Evolutionary conservation across 2,113 vertebrate genomes (phyloP).

Genomic region (Rynchops niger): DNA sequence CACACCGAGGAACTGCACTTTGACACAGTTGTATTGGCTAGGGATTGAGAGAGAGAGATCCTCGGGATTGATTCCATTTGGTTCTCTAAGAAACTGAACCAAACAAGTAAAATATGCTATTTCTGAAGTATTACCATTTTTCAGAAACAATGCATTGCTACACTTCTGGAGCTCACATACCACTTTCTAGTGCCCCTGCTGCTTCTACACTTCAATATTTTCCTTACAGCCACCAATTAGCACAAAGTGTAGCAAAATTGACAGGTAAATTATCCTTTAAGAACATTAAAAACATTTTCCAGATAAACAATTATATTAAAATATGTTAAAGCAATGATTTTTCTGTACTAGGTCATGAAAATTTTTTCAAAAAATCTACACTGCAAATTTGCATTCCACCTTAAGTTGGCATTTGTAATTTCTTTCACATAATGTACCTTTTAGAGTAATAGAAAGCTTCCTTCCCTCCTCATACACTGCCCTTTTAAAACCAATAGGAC

Average conservation of each 20-base stretch:
- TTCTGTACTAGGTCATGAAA: constrained; percentile 48
- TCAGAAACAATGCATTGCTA: not conserved
- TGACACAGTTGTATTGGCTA: not conserved
- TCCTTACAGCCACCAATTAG: constrained; percentile 73
- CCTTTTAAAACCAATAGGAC: not conserved
- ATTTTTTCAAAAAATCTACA: constrained; percentile 48
- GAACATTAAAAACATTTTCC: constrained; percentile 65
- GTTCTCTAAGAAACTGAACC: not conserved
- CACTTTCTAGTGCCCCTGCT: not conserved
- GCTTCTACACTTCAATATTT: constrained; percentile 67
- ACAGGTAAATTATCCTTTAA: constrained; percentile 76
- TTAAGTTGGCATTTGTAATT: constrained; percentile 20
- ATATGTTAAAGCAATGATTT: constrained; percentile 42
- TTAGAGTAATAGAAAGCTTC: not conserved
- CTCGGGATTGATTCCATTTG: not conserved
- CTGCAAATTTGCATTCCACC: constrained; percentile 43
- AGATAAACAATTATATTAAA: constrained; percentile 68
- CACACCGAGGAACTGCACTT: not conserved
- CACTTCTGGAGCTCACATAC: not conserved
- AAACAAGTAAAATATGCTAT: not conserved
- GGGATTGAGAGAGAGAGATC: not conserved
- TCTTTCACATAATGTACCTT: not conserved
- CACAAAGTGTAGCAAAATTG: constrained; percentile 63
- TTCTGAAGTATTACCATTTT: not conserved
- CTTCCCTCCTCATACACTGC: not conserved